Base-by-base conservation (phyloP, 2,797 vertebrate species). In the Galagoides demidoff region DNA sequence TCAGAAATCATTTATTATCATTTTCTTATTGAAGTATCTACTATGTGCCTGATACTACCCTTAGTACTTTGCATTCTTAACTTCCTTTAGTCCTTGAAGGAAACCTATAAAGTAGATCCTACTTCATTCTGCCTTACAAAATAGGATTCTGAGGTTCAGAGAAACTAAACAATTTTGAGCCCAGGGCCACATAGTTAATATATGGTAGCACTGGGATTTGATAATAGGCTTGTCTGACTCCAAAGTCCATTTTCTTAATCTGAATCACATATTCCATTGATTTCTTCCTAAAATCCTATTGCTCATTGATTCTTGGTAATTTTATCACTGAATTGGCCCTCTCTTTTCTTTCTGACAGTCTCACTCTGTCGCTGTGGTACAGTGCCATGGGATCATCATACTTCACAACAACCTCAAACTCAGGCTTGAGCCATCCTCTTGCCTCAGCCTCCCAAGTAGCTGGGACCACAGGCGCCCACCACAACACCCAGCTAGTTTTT, bases 231-330 rank as follows among this genome's bases (percentile, higher is more conserved):
- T 89, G 5, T 91, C 74, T 87, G 86, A 85, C 55, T 88, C 57
- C 93, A 91, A 96, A 95, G 57, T 95, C 64, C 79, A 73, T 96
- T 86, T 68, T 91, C 22, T 68, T 76, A 59, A 93, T 92, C 37
- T 92, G 39, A 92, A 61, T 93, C 77, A 79, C 22, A 22, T 76
- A 87, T 27, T 55, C 55, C 57, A 79, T 29, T 76, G 49, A 74
- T 22, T 76, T 93, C 55, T 87, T 95, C 37, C 23, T 90, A 81
- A 94, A 87, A 89, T 87, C 61, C 23, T 90, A 89, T n/a, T 92
- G 43, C 17, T 84, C 29, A 83, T n/a, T 68, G 74, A 59, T 74
- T 83, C 84, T 52, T 94, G 43, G 55, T 66, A 39, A 83, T 57
- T 81, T 86, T 79, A 49, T 85, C n/a, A 90, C 7, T 85, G 85